These are phyloP conservation scores for Myrmophylax atrothorax DNA, from an alignment of 2,113 vertebrate genomes.

Conservation along the genomic window DNA sequence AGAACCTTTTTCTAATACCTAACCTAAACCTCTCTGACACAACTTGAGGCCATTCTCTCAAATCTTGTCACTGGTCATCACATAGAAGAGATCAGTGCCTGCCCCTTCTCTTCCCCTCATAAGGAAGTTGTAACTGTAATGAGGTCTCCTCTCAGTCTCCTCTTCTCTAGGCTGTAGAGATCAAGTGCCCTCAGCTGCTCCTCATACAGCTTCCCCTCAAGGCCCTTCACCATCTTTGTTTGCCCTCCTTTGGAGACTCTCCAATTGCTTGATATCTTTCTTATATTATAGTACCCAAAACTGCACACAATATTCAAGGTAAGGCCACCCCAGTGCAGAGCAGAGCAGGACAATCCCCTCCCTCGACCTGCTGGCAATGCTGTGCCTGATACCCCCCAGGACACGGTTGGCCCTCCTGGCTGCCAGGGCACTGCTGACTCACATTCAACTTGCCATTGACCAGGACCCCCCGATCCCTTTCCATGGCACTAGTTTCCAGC, in stretches of 20 bases:
- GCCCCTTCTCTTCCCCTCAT: not conserved
- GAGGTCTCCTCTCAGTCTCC: not conserved
- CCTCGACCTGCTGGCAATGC: no score
- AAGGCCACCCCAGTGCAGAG: not conserved
- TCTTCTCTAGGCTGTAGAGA: not conserved
- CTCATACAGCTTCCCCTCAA: not conserved
- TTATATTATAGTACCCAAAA: not conserved
- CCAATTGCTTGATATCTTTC: not conserved
- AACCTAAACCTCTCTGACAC: not conserved
- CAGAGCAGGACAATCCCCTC: not conserved
- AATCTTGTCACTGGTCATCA: not conserved
- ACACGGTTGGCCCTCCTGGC: no score
- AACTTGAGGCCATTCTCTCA: not conserved
- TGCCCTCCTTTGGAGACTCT: not conserved
- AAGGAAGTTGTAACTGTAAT: not conserved
- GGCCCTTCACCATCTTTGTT: not conserved
- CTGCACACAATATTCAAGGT: not conserved
- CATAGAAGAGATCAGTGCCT: not conserved
- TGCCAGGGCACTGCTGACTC: no score
- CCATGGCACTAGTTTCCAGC: no score
- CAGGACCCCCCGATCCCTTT: no score
- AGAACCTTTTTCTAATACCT: not conserved
- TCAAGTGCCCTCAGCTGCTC: not conserved
- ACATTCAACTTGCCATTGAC: no score
- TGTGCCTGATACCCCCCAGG: no score